These are phyloP conservation scores for Stegana nigrithorax DNA, from an alignment of 2,888 invertebrate genomes.

Conservation along the genomic window DNA sequence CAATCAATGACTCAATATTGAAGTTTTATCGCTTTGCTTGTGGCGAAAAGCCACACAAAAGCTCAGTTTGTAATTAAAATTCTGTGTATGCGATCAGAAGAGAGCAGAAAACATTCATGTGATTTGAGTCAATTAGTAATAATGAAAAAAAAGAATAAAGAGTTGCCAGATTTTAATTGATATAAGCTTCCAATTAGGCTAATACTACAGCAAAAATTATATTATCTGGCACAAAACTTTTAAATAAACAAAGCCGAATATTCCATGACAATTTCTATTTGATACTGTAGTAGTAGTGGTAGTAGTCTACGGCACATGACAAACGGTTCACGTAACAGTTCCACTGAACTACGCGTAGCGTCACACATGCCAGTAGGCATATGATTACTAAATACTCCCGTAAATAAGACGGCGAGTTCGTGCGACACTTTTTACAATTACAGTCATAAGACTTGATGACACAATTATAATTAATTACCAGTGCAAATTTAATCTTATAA, in stretches of 20 bases:
- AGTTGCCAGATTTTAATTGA: background rate
- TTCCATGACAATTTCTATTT: too few species aligned
- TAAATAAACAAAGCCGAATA: too few species aligned
- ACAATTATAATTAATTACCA: constrained; percentile 5
- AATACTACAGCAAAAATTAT: background rate
- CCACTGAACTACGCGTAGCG: background rate
- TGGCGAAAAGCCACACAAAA: constrained; percentile 17
- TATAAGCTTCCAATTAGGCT: background rate
- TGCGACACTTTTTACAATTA: background rate
- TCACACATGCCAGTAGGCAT: background rate
- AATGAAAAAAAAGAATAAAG: background rate
- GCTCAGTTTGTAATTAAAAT: constrained; percentile 29
- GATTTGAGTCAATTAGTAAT: constrained; percentile 8
- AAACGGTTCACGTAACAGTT: background rate
- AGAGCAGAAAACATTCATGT: constrained; percentile 29
- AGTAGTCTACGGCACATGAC: background rate
- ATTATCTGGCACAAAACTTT: too few species aligned
- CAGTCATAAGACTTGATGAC: constrained; percentile 13
- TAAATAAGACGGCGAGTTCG: background rate
- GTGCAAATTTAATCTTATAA: background rate
- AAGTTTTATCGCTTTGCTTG: constrained; percentile 21
- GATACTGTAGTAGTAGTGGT: background rate
- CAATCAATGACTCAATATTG: constrained; percentile 34
- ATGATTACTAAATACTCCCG: background rate
- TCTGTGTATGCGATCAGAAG: constrained; percentile 17